Conservation (phyloP, 1,140 invertebrate species). For the Galendromus occidentalis region DNA sequence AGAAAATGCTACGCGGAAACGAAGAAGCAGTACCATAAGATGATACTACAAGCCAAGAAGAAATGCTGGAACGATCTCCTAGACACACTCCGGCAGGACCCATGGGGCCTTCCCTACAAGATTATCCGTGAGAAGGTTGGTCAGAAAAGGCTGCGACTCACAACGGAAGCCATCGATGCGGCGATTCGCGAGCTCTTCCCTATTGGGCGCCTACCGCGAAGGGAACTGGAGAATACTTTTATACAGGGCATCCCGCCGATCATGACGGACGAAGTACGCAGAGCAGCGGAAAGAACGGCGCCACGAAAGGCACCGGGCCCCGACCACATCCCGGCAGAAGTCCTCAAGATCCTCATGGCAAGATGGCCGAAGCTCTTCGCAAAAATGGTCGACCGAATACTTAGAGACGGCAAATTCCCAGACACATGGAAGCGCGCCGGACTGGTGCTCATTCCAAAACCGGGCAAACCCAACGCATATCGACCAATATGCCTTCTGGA, state of each 20-base stretch:
- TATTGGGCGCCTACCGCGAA: no score
- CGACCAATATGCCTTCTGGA: no score
- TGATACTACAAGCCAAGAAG: not conserved
- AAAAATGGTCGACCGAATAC: not conserved
- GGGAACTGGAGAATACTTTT: no score
- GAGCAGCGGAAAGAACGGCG: not conserved
- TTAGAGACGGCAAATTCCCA: not conserved
- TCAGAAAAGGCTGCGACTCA: not conserved
- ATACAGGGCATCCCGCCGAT: not conserved
- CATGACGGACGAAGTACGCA: not conserved
- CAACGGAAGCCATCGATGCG: not conserved
- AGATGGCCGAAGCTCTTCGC: not conserved
- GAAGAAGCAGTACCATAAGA: not conserved
- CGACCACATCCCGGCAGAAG: not conserved
- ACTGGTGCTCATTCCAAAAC: not conserved
- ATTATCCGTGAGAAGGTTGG: not conserved
- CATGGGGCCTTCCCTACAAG: not conserved
- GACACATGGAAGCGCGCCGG: not conserved
- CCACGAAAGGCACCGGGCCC: not conserved
- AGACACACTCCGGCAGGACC: not conserved
- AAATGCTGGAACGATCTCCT: not conserved
- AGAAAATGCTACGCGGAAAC: not conserved
- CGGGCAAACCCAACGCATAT: not conserved
- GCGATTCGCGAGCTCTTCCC: not conserved
- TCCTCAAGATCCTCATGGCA: not conserved